These are phyloP conservation scores for Pinctada fucata DNA, from an alignment of 2,888 invertebrate genomes.

Conservation along the genomic window DNA sequence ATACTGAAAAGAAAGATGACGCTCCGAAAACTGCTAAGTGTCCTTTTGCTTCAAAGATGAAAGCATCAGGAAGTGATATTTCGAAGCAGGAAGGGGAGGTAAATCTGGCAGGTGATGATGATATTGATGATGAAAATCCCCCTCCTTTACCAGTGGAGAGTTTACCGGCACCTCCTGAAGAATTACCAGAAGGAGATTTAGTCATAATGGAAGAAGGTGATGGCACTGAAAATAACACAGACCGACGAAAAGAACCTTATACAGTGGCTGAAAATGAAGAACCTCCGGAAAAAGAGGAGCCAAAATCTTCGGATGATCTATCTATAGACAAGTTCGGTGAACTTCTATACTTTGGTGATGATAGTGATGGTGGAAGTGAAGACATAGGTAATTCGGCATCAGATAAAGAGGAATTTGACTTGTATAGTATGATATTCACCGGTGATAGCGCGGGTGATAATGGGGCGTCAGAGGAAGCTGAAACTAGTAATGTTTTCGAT, in stretches of 20 bases:
- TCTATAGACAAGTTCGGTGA: not conserved
- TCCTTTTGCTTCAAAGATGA: not conserved
- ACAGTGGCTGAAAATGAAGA: not conserved
- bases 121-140: not conserved
- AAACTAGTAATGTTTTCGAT: not conserved
- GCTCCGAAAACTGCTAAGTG: not conserved
- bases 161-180: not conserved
- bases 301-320: not conserved
- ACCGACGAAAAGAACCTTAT: no score
- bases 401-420: not conserved
- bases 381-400: not conserved
- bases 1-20: not conserved
- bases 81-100: not conserved
- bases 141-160: not conserved
- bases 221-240: slow-evolving; percentile 1
- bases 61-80: not conserved
- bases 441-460: not conserved
- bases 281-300: not conserved
- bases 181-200: not conserved
- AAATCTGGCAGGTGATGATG: not conserved
- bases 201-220: not conserved
- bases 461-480: not conserved
- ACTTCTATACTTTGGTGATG: not conserved
- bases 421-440: not conserved
- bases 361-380: not conserved